Conservation (phyloP, 2,888 invertebrate species). For the Myathropa florea region DNA sequence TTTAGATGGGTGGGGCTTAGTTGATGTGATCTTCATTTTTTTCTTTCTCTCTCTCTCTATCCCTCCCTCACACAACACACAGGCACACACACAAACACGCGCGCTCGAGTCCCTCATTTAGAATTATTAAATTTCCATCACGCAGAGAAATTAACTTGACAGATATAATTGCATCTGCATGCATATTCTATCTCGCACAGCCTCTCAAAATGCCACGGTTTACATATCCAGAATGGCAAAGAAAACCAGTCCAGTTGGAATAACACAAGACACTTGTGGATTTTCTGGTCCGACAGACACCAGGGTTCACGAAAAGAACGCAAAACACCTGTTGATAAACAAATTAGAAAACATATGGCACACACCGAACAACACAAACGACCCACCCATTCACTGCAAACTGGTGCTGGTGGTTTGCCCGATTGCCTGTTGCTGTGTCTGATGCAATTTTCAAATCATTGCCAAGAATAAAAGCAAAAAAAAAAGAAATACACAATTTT, state of each 20-base stretch:
- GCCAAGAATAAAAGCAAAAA: not conserved
- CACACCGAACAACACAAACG: slow-evolving; percentile 2
- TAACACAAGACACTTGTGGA: slow-evolving; percentile 44
- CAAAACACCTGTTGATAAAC: slow-evolving; percentile 72
- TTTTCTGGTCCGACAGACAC: slow-evolving; percentile 20
- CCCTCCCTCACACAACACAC: not conserved
- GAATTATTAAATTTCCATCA: slow-evolving; percentile 28
- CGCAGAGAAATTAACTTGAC: slow-evolving; percentile 5
- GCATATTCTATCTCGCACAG: too few relatives aligned
- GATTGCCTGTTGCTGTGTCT: not conserved
- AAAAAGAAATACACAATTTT: slow-evolving; percentile 5
- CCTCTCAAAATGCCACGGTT: not conserved
- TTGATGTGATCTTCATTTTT: not conserved
- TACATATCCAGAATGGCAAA: not conserved
- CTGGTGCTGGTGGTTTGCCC: too few relatives aligned
- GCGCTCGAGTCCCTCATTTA: not conserved
- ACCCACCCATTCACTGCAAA: not conserved
- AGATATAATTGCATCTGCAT: slow-evolving; percentile 11
- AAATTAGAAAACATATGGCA: slow-evolving; percentile 72
- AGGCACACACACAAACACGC: not conserved
- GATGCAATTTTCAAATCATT: slow-evolving; percentile 28
- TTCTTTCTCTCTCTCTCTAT: not conserved
- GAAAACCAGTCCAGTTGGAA: not conserved
- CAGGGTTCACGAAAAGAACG: not conserved
- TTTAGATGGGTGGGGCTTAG: slow-evolving; percentile 51